A percentile compares a stretch with the other conserved stretches of the same genome.
phyloP scores from a whole-genome alignment of 2,113 vertebrate species.

The Paraplagusia blochii region DNA sequence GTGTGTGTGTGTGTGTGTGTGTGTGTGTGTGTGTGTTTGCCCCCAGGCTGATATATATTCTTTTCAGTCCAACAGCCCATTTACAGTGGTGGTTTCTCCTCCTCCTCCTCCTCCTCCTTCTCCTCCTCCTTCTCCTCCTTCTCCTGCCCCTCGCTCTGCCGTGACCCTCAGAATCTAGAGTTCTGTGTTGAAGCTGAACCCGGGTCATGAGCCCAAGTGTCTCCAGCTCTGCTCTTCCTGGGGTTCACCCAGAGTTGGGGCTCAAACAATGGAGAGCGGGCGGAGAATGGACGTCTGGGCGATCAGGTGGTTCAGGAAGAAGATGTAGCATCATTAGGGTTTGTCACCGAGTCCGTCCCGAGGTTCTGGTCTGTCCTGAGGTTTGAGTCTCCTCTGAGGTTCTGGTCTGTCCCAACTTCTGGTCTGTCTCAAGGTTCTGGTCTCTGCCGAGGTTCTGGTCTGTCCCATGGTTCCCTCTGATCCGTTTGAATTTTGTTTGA shows the following conservation, averaged over 20 bases:
- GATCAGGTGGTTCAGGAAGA: no score
- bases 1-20: conserved; percentile 23
- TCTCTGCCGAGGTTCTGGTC: no score
- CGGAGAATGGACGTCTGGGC: neutral
- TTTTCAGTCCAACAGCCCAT: conserved; percentile 60
- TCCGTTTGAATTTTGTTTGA: no score
- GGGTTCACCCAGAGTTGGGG: conserved; percentile 9
- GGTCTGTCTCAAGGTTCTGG: no score
- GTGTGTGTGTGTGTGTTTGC: conserved; percentile 49
- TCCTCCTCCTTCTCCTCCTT: conserved; percentile 54
- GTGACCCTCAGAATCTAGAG: conserved; percentile 50
- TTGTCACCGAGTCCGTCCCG: no score
- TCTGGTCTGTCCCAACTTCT: no score
- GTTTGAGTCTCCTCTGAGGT: no score
- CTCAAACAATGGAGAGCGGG: conserved; percentile 3
- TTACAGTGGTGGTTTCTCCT: conserved; percentile 63
- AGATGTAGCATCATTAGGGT: no score
- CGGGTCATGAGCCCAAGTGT: conserved; percentile 49
- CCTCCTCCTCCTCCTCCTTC: no score
- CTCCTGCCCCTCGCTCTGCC: conserved; percentile 49
- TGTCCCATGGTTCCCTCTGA: no score
- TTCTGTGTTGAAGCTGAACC: conserved; percentile 61
- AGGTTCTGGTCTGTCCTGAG: no score
- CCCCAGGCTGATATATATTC: conserved; percentile 46
- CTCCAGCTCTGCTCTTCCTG: conserved; percentile 47